phyloP scores from a whole-genome alignment of 2,888 invertebrate genomes.

The Blastobasis adustella region DNA sequence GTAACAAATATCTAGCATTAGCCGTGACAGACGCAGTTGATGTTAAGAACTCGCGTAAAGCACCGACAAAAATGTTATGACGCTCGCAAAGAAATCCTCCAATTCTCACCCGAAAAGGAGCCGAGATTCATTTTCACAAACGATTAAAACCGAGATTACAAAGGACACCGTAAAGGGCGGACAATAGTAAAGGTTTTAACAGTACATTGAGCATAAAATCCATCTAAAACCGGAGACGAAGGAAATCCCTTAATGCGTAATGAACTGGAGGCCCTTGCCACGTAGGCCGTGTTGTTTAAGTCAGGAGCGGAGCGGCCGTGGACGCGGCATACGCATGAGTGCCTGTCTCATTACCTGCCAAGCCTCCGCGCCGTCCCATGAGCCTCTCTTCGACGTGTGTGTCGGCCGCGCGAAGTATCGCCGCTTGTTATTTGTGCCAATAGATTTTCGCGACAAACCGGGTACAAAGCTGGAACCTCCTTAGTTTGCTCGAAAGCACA shows the following conservation, averaged over 20 bases:
- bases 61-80: background rate
- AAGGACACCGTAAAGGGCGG: conserved; percentile 12
- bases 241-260: conserved; percentile 39
- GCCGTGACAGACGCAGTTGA: conserved; percentile 37
- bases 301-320: conserved; percentile 20
- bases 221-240: conserved; percentile 23
- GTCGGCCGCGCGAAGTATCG: conserved; percentile 22
- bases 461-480: conserved; percentile 55
- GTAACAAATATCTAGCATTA: conserved; percentile 61
- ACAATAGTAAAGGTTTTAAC: conserved; percentile 35
- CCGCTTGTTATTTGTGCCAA: conserved; percentile 49
- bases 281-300: conserved; percentile 22
- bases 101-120: background rate
- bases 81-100: background rate
- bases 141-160: conserved; percentile 26
- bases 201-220: conserved; percentile 42
- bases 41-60: conserved; percentile 1
- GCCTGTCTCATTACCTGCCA: background rate
- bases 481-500: conserved; percentile 67
- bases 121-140: conserved; percentile 12
- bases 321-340: conserved; percentile 1
- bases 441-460: conserved; percentile 48
- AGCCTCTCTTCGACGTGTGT: conserved; percentile 16
- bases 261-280: conserved; percentile 36
- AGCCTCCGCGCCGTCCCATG: conserved; percentile 17